Base-by-base conservation (phyloP, 2,113 vertebrate species). In the Hemichromis elongatus region DNA sequence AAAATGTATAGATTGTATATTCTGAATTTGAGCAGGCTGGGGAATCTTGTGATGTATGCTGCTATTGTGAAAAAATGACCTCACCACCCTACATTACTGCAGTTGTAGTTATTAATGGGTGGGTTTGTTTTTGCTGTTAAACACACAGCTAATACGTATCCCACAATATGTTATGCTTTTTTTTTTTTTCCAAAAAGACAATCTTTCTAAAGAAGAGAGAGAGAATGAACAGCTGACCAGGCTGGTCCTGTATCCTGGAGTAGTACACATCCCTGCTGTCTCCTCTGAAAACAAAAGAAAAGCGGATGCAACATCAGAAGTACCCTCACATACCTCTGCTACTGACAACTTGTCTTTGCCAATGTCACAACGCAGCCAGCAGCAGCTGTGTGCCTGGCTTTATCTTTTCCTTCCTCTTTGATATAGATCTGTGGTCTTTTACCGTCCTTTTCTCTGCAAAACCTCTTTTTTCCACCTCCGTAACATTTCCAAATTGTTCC, bases 331-430 rank as follows among this genome's bases (percentile, higher is more conserved):
- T 66, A 57, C 52, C 42, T 85, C 53, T 33, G 4, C 66, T 28
- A 45, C 77, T 91, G 85, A 92, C 90, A 89, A 85, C 82, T 91
- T 79, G 82, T 90, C 81, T 78, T 75, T 54, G 4, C 59, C 73
- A 78, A 12, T 82, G 88, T 91, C 83, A 24, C 59, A 5, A 33
- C 8, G 37, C 87, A 79, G 81, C 77, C 19, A 18, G 78, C 79
- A 78, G 86, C 70, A 57, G 55, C 81, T 80, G 86, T 91, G 85
- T 86, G 77, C 55, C 80, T 16, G 79, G 28, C 54, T 84, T 88
- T 75, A 77, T 57, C 80, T 88, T 79, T 79, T 5, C 19, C 13
- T 42, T 80, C 70, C 55, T 81, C 81, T 83, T 88, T 85, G 80
- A 83, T 84, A 82, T 61, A 66, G n/a, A 61, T 89, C 18, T 88